Evolutionary conservation across 2,113 vertebrate genomes (phyloP).

Genomic region (Cottus gobio): DNA sequence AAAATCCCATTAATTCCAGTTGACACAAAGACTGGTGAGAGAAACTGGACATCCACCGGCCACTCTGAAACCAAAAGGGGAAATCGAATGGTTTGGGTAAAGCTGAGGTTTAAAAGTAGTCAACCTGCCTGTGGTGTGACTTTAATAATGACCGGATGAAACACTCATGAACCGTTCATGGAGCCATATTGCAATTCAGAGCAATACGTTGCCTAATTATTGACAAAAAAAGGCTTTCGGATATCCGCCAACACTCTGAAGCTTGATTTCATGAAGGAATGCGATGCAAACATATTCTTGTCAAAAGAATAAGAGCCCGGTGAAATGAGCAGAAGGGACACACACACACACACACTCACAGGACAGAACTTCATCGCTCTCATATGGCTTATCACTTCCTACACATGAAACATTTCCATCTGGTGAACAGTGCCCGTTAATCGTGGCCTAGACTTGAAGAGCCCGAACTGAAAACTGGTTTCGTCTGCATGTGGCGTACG

Average conservation of each 20-base stretch:
- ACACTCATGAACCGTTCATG: neutral
- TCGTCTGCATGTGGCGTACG: neutral
- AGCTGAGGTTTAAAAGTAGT: neutral
- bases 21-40: neutral
- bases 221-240: slow-evolving; percentile 8
- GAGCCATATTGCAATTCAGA: neutral
- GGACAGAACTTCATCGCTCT: slow-evolving; percentile 29
- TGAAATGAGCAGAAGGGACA: slow-evolving; percentile 15
- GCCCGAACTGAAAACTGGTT: neutral
- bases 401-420: slow-evolving; percentile 13
- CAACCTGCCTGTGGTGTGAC: neutral
- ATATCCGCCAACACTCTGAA: slow-evolving; percentile 1
- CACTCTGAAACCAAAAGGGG: slow-evolving; percentile 13
- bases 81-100: neutral
- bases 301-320: slow-evolving; percentile 15
- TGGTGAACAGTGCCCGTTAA: neutral
- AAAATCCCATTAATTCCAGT: neutral
- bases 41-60: neutral
- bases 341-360: slow-evolving; percentile 4
- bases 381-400: slow-evolving; percentile 61
- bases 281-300: neutral
- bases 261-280: neutral
- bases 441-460: neutral
- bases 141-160: neutral
- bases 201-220: neutral